Base-by-base conservation (phyloP, 2,113 vertebrate species). In the Dasyurus viverrinus region DNA sequence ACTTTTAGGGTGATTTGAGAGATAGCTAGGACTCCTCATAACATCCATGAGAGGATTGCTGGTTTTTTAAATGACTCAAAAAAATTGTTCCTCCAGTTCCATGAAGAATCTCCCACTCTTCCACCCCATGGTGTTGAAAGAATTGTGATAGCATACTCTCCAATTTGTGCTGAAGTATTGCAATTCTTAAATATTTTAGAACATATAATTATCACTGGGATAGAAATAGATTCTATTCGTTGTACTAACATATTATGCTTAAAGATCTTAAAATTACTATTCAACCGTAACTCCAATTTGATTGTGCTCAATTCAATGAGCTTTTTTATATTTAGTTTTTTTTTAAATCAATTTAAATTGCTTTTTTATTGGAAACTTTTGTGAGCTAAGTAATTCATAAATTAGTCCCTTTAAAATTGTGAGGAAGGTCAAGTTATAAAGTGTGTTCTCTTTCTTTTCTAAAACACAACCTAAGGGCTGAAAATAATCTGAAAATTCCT, bases 341-440 rank as follows among this genome's bases (percentile, higher is more conserved):
- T 76, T 76, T 76, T 84, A 42, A 8, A 84, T 84, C 36, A n/a
- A 36, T 84, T 36, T 57, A 52, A 53, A 91, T 90, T 96, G 94
- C 89, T 52, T 92, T 94, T 68, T 92, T 90, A 89, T 48, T 76
- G 54, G 90, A 76, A 53, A n/a, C 68, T n/a, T 57, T 90, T 53
- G 10, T 92, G 46, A 53, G 23, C 16, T 93, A 14, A 53, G 1
- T 94, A 90, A 93, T 91, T 94, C 53, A 90, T 36, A 92, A 93
- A 55, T 89, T 92, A 55, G 91, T 91, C 95, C 92, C 46, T n/a
- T 95, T 92, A 93, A 94, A 53, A 53, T 93, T 95, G 8, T 92
- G 92, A 89, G 89, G 53, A 84, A 91, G 55, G 54, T 30, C 12
- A 11, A 93, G 23, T 36, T 95, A 96, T 95, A 92, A 30, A 46